Evolutionary conservation across 2,888 invertebrate genomes (phyloP).

Genomic region (Nineta flava): DNA sequence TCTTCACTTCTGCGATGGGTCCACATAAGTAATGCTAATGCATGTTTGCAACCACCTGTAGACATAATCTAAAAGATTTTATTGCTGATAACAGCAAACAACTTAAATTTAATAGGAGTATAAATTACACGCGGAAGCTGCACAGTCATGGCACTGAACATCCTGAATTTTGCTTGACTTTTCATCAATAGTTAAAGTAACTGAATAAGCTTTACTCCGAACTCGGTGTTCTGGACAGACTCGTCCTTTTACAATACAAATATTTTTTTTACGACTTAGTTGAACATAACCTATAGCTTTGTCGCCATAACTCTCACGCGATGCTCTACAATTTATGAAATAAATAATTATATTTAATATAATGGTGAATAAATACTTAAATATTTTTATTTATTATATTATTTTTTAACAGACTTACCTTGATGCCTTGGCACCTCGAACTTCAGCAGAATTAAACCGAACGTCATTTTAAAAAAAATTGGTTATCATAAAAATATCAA

Average conservation of each 20-base stretch:
- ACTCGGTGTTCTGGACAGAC: neutral
- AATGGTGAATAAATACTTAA: too few relatives aligned
- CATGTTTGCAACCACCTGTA: neutral
- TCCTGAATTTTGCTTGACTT: neutral
- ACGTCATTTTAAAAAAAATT: neutral
- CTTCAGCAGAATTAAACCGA: neutral
- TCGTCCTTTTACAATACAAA: neutral
- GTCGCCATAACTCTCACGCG: neutral
- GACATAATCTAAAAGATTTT: neutral
- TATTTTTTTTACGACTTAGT: neutral
- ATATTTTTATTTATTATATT: neutral
- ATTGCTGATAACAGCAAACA: too few relatives aligned
- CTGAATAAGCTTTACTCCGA: neutral
- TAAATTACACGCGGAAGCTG: neutral
- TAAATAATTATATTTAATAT: too few relatives aligned
- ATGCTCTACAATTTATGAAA: neutral
- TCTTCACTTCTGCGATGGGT: slow-evolving; percentile 11
- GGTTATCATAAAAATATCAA: neutral
- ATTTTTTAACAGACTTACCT: neutral
- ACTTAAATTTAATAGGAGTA: too few relatives aligned
- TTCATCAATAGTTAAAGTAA: neutral
- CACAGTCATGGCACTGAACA: neutral
- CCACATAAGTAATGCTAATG: slow-evolving; percentile 12
- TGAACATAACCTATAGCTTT: neutral
- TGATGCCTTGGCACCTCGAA: neutral